Conservation (phyloP, 2,888 invertebrate species). For the Drosophila lutescens region DNA sequence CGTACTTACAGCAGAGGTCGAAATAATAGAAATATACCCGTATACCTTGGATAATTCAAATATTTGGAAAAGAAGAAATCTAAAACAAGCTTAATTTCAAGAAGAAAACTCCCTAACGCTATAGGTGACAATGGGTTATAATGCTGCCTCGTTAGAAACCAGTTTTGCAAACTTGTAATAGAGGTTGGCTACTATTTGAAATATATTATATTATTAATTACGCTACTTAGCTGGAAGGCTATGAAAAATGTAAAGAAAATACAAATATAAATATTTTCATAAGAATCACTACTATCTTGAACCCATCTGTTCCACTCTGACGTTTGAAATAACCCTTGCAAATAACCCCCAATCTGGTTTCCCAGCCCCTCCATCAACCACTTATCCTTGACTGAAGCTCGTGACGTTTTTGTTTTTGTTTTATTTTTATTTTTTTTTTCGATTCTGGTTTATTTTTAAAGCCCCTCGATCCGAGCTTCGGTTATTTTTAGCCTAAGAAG, state of each 20-base stretch:
- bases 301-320: background rate
- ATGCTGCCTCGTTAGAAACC: background rate
- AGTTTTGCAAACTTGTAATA: background rate
- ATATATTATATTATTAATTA: background rate
- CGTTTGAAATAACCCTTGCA: background rate
- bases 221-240: background rate
- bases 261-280: background rate
- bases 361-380: conserved; percentile 6
- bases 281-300: background rate
- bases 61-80: background rate
- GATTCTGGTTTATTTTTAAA: conserved; percentile 38
- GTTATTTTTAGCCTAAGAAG: conserved; percentile 48
- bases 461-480: conserved; percentile 17
- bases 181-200: background rate
- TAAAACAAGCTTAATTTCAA: background rate
- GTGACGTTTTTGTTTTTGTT: conserved; percentile 54
- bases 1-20: background rate
- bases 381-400: conserved; percentile 40
- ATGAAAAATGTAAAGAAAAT: background rate
- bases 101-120: too few species aligned
- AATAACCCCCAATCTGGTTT: conserved; percentile 1
- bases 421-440: conserved; percentile 51
- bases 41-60: background rate
- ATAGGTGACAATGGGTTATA: background rate
- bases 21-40: background rate